These are phyloP conservation scores for Nemoura dubitans DNA, from an alignment of 2,888 invertebrate genomes.

Conservation along the genomic window DNA sequence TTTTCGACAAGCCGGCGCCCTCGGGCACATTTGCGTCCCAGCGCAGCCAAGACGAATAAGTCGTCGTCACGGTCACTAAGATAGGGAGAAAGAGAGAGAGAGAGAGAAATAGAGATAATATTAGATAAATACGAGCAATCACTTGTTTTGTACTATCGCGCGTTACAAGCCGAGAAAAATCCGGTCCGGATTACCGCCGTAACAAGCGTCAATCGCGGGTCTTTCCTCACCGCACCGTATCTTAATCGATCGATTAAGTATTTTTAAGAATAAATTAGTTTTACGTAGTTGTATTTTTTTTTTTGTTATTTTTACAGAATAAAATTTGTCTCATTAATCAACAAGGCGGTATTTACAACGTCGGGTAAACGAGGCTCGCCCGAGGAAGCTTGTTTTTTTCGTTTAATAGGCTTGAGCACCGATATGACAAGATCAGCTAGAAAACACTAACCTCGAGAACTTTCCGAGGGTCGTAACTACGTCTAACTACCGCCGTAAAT, in stretches of 20 bases:
- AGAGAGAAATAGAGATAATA: neutral
- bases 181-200: neutral
- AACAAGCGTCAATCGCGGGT: too few relatives aligned
- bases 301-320: conserved; percentile 50
- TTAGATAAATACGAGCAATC: neutral
- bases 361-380: neutral
- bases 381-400: conserved; percentile 32
- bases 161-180: neutral
- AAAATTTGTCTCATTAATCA: conserved; percentile 52
- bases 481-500: neutral
- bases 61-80: too few relatives aligned
- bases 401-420: conserved; percentile 35
- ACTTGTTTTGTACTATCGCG: neutral
- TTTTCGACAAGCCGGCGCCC: too few relatives aligned
- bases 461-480: conserved; percentile 9
- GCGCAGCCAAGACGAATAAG: too few relatives aligned
- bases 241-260: too few relatives aligned
- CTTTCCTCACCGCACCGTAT: too few relatives aligned
- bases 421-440: conserved; percentile 2
- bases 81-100: neutral
- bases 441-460: neutral
- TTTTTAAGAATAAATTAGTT: neutral
- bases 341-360: conserved; percentile 51
- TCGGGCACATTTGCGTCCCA: too few relatives aligned
- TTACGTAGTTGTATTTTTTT: neutral